Evolutionary conservation across 2,797 vertebrate species (phyloP), one percentile per base, ranked within the genome.

Genomic region (Alauda arvensis): DNA sequence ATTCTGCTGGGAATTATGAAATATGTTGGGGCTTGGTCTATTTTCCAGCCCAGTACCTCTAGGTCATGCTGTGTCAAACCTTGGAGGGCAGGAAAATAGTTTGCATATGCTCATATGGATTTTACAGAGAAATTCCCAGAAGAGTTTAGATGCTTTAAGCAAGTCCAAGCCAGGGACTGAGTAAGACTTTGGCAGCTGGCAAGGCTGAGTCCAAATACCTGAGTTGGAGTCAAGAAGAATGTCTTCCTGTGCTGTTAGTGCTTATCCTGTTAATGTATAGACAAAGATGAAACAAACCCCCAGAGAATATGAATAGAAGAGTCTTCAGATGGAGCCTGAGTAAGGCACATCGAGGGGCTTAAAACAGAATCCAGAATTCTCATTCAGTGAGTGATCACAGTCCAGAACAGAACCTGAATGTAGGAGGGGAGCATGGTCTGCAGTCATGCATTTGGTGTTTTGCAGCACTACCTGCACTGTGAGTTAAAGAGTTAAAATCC

Each of bases 121-220:
- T 91, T 91, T 76, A 68, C 52, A 72, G 74, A 91, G 52, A 88
- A 80, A 71, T 83, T 75, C 62, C 52, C 82, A 69, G 33, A 74
- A 84, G 76, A 57, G 29, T 81, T 88, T 75, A 34, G 65, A 40
- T 75, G 45, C 51, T 88, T 77, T 59, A 83, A 83, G 77, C 67
- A 75, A 87, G 79, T 65, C 72, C 48, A 75, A 87, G 67, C 48
- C 63, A 77, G 49, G n/a, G n/a, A 52, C 68, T 91, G 62, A 79
- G 51, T 86, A 75, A 83, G 65, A 39, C 20, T 77, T 89, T 66
- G 88, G 80, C 83, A 87, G 37, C 60, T 76, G 52, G 29, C 45
- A 69, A 18, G 24, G 48, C 66, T 65, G 72, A 39, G 51, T 77
- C 69, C 79, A 77, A 68, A 87, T 51, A 77, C 48, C 62, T 52